phyloP scores from a whole-genome alignment of 2,797 vertebrate genomes.

The Moxostoma hubbsi region DNA sequence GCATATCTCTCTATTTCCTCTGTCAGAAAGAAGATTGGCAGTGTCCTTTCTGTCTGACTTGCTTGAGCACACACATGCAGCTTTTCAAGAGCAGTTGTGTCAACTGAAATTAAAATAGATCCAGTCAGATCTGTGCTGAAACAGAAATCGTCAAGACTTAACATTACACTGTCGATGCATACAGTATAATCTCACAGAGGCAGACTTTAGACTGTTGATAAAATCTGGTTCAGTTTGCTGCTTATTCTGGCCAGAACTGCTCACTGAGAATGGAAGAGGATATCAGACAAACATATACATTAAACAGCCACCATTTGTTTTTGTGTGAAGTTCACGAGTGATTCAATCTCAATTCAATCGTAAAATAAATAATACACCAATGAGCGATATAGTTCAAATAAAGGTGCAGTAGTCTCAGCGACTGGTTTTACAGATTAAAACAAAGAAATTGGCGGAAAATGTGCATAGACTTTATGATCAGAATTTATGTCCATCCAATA shows the following conservation, averaged over 20 bases:
- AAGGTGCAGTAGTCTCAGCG: too few relatives aligned
- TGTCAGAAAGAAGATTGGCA: slow-evolving; percentile 31
- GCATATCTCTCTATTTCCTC: slow-evolving; percentile 46
- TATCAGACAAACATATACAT: not conserved
- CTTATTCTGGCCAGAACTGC: not conserved
- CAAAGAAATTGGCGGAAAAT: too few relatives aligned
- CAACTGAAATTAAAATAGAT: not conserved
- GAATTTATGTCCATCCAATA: too few relatives aligned
- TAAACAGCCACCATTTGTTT: too few relatives aligned
- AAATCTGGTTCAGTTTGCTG: not conserved
- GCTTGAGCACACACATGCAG: slow-evolving; percentile 1
- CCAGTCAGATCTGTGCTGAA: slow-evolving; percentile 19
- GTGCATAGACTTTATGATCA: too few relatives aligned
- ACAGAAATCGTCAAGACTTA: not conserved
- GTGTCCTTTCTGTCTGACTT: slow-evolving; percentile 28
- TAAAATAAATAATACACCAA: too few relatives aligned
- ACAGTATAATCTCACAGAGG: not conserved
- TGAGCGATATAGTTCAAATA: too few relatives aligned
- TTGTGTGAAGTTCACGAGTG: too few relatives aligned
- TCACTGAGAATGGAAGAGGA: not conserved
- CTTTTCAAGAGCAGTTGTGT: not conserved
- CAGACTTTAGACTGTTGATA: not conserved
- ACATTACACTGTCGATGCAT: not conserved
- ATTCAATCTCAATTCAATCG: too few relatives aligned
- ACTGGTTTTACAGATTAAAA: too few relatives aligned